phyloP scores from a whole-genome alignment of 2,888 invertebrate genomes.

The Metellina segmentata region DNA sequence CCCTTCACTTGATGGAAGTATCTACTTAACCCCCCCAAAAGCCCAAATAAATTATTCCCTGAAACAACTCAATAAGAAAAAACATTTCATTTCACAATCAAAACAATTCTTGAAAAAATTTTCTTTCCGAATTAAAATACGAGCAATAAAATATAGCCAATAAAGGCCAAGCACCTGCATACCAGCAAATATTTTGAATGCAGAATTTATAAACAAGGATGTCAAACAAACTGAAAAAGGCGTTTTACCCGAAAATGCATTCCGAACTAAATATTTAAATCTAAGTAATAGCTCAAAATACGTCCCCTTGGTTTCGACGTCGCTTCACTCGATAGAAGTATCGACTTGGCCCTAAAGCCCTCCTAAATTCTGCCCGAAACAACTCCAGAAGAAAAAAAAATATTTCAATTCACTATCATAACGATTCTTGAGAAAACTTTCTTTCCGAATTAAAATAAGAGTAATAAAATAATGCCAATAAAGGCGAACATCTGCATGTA shows the following conservation, averaged over 20 bases:
- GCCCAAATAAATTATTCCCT: not conserved
- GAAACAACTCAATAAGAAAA: not conserved
- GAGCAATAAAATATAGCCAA: slow-evolving; percentile 64
- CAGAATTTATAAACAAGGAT: no score
- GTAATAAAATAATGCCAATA: slow-evolving; percentile 68
- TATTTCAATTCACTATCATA: slow-evolving; percentile 28
- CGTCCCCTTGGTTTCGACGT: no score
- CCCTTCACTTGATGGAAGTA: not conserved
- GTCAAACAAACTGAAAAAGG: no score
- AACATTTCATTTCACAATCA: slow-evolving; percentile 28
- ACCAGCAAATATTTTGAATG: no score
- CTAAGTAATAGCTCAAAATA: no score
- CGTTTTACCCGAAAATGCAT: no score
- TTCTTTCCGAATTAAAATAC: slow-evolving; percentile 49
- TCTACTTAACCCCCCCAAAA: not conserved
- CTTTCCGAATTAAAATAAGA: slow-evolving; percentile 50
- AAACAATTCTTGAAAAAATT: slow-evolving; percentile 15
- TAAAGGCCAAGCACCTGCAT: slow-evolving; percentile 63
- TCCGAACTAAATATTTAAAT: no score
- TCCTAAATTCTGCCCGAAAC: not conserved
- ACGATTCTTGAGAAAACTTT: slow-evolving; percentile 28
- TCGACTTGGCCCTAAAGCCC: not conserved
- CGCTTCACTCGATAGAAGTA: not conserved
- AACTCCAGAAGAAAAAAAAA: slow-evolving; percentile 9
- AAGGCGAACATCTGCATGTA: slow-evolving; percentile 64